Evolutionary conservation across 2,888 invertebrate species (phyloP).

Genomic region (Corbicula japonica): DNA sequence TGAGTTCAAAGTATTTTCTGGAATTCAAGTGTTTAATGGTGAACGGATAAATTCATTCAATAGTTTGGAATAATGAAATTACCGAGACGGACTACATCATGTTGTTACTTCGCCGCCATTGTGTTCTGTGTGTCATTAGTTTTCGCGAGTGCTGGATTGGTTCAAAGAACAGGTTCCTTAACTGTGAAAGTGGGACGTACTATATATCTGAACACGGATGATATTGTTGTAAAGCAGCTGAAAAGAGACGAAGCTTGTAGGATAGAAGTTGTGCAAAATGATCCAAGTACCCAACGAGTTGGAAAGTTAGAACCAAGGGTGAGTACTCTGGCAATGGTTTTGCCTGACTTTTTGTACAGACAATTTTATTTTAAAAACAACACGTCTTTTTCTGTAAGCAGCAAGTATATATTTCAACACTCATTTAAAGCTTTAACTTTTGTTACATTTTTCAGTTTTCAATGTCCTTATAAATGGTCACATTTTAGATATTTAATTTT

Average conservation of each 20-base stretch:
- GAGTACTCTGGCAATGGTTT: no score
- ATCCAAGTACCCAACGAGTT: constrained; percentile 85
- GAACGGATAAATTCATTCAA: constrained; percentile 22
- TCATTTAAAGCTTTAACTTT: no score
- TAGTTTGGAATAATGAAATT: constrained; percentile 22
- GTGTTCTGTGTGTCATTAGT: constrained; percentile 31
- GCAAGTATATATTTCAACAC: no score
- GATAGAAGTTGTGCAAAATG: constrained; percentile 84
- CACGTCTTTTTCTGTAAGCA: no score
- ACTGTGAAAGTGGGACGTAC: constrained; percentile 81
- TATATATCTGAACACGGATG: constrained; percentile 79
- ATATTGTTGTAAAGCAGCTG: constrained; percentile 74
- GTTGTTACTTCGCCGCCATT: constrained; percentile 6
- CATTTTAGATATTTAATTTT: no score
- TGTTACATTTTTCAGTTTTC: no score
- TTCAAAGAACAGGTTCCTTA: constrained; percentile 76
- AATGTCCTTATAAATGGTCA: no score
- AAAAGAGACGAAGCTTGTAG: constrained; percentile 82
- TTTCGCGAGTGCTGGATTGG: constrained; percentile 65
- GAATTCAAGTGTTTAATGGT: constrained; percentile 29
- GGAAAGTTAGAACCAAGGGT: constrained; percentile 85
- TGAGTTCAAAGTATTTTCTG: constrained; percentile 24
- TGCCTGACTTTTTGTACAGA: no score
- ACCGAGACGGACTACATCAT: constrained; percentile 1
- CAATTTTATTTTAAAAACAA: no score